Evolutionary conservation across 1,140 invertebrate species (phyloP).

Genomic region (Drosophila arawakana): DNA sequence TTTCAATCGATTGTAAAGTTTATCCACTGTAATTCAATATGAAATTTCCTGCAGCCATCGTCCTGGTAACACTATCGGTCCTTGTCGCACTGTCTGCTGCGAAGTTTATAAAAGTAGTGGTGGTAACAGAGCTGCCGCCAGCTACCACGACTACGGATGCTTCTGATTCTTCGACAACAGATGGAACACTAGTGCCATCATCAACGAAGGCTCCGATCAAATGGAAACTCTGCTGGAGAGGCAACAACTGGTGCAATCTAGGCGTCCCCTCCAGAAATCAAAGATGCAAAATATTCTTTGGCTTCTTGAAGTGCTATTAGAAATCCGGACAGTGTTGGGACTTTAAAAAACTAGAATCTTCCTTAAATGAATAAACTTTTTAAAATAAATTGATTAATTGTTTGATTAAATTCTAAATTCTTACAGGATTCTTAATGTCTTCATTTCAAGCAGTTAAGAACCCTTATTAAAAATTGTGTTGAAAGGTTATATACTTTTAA

Average conservation of each 20-base stretch:
- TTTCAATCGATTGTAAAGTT: background rate
- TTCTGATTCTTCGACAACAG: background rate
- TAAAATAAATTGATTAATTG: background rate
- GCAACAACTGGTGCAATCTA: conserved; percentile 37
- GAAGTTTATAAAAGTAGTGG: no score
- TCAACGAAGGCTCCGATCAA: background rate
- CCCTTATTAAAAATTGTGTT: no score
- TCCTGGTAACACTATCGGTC: background rate
- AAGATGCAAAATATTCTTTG: conserved; percentile 22
- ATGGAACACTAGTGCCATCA: background rate
- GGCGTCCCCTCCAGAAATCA: background rate
- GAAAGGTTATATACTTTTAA: background rate
- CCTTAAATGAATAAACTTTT: background rate
- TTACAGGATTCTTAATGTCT: no score
- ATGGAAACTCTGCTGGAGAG: conserved; percentile 23
- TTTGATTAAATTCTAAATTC: no score
- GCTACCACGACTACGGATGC: background rate
- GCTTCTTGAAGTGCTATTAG: conserved; percentile 16
- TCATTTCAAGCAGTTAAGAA: no score
- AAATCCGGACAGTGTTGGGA: background rate
- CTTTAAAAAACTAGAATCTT: background rate
- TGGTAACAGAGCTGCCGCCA: no score
- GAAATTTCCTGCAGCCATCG: conserved; percentile 10
- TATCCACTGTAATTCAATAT: conserved; percentile 1
- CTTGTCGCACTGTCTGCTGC: background rate